These are phyloP conservation scores for Tonatia bakeri DNA, from an alignment of 2,113 vertebrate genomes.

Conservation along the genomic window DNA sequence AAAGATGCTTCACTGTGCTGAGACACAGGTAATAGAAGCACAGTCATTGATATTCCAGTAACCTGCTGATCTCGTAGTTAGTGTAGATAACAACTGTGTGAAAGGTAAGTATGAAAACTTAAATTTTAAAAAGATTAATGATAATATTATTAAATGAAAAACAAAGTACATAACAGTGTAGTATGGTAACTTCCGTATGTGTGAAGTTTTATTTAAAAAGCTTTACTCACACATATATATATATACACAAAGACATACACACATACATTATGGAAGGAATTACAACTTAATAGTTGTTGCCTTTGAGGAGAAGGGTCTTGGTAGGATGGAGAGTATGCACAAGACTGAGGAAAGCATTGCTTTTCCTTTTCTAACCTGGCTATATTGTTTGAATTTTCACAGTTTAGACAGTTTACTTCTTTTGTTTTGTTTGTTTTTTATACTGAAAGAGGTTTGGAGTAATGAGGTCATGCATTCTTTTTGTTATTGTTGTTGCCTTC, in stretches of 20 bases:
- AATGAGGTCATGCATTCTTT: not conserved
- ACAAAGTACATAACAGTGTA: not conserved
- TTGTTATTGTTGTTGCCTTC: not conserved
- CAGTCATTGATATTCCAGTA: not conserved
- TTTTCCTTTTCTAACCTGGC: not conserved
- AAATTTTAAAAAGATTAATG: not conserved
- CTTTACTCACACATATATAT: not conserved
- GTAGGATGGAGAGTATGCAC: not conserved
- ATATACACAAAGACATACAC: not conserved
- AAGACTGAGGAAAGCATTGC: not conserved
- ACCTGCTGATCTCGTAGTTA: not conserved
- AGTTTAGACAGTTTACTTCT: not conserved
- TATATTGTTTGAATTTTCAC: not conserved
- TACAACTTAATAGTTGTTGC: not conserved
- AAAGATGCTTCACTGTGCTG: not conserved
- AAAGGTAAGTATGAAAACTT: conserved; percentile 22
- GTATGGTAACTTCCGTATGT: not conserved
- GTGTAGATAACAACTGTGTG: not conserved
- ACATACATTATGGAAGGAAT: not conserved
- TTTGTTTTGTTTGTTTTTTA: not conserved
- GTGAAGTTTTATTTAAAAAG: conserved; percentile 16
- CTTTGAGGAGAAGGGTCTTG: not conserved
- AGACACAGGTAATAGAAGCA: not conserved
- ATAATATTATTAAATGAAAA: not conserved
- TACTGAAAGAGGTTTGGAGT: not conserved